phyloP scores from a whole-genome alignment of 2,113 vertebrate species.

The Myotis yumanensis region DNA sequence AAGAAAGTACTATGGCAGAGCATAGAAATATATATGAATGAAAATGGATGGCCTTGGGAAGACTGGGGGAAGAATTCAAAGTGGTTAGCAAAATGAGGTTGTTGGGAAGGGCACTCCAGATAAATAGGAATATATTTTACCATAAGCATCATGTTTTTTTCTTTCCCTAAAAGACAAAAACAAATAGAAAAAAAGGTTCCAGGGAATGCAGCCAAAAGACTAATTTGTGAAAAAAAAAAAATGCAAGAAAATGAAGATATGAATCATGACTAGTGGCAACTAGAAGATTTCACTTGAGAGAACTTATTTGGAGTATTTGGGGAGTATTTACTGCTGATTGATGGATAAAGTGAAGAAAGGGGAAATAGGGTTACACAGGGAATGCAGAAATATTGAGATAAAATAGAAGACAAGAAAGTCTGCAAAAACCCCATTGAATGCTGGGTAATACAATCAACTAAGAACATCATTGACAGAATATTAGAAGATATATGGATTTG shows the following conservation, averaged over 20 bases:
- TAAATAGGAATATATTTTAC: not conserved
- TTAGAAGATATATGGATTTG: not conserved
- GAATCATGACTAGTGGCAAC: not conserved
- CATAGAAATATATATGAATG: not conserved
- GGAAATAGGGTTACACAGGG: not conserved
- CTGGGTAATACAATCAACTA: not conserved
- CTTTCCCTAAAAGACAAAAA: conserved; percentile 17
- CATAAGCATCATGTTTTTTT: not conserved
- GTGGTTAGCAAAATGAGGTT: not conserved
- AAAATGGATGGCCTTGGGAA: not conserved
- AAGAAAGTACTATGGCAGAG: not conserved
- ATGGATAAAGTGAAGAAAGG: not conserved
- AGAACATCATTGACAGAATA: not conserved
- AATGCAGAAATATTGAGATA: not conserved
- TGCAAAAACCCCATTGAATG: not conserved
- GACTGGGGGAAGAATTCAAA: not conserved
- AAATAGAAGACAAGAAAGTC: not conserved
- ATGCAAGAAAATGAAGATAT: not conserved
- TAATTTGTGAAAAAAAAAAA: not conserved
- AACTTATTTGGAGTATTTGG: not conserved
- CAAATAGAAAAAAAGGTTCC: not conserved
- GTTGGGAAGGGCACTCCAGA: not conserved
- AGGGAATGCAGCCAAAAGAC: not conserved
- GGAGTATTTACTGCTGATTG: not conserved
- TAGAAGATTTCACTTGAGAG: not conserved